phyloP scores from a whole-genome alignment of 2,113 vertebrate genomes.

The Larimichthys crocea region DNA sequence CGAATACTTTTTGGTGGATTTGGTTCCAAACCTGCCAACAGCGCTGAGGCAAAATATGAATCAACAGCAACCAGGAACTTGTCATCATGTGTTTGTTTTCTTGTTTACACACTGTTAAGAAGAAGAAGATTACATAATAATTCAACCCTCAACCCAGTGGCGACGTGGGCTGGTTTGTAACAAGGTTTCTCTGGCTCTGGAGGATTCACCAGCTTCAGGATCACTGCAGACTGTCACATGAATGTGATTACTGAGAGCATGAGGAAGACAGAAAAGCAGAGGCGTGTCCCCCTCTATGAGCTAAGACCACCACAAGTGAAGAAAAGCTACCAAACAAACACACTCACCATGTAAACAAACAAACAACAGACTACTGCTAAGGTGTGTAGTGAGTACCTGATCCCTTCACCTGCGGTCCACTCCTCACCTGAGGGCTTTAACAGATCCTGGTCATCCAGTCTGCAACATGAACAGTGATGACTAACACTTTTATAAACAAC shows the following conservation, averaged over 20 bases:
- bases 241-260: conserved; percentile 11
- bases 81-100: neutral
- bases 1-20: neutral
- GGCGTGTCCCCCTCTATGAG: neutral
- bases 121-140: conserved; percentile 34
- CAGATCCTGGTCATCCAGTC: conserved; percentile 44
- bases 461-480: conserved; percentile 46
- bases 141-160: conserved; percentile 7
- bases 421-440: conserved; percentile 41
- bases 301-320: neutral
- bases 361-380: neutral
- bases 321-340: neutral
- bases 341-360: neutral
- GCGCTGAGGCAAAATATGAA: neutral
- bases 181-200: conserved; percentile 22
- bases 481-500: conserved; percentile 21
- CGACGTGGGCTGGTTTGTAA: conserved; percentile 41
- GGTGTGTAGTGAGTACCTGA: conserved; percentile 41
- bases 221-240: neutral
- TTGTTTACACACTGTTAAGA: neutral
- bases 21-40: neutral
- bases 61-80: neutral
- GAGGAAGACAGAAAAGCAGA: neutral
- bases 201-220: conserved; percentile 19
- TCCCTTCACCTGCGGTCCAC: conserved; percentile 49